Evolutionary conservation across 1,140 invertebrate species (phyloP).

Genomic region (Drosophila miranda): DNA sequence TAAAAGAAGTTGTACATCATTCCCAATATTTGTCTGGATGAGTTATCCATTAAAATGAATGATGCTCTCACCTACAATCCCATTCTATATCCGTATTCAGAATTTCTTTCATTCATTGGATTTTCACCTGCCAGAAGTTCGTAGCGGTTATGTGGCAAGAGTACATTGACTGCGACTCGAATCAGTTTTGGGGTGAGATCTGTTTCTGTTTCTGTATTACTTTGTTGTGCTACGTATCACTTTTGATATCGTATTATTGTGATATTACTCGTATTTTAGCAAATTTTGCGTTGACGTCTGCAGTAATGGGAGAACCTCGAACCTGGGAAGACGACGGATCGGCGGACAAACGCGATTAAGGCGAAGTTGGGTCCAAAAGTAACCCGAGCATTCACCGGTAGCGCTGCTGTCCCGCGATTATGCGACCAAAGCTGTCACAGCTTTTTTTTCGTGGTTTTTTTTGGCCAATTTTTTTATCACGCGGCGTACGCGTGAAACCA

Average conservation of each 20-base stretch:
- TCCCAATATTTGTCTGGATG: too few relatives aligned
- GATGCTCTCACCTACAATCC: too few relatives aligned
- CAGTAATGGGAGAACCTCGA: constrained; percentile 56
- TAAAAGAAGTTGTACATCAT: too few relatives aligned
- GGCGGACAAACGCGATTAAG: constrained; percentile 44
- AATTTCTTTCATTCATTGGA: too few relatives aligned
- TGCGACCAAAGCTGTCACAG: constrained; percentile 52
- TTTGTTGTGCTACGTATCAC: constrained; percentile 1
- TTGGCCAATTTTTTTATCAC: constrained; percentile 58
- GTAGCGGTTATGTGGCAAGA: too few relatives aligned
- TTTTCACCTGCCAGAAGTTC: too few relatives aligned
- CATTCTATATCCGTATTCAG: too few relatives aligned
- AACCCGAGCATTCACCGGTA: constrained; percentile 55
- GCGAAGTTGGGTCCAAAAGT: constrained; percentile 57
- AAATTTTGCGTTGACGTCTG: constrained; percentile 43
- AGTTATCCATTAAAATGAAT: too few relatives aligned
- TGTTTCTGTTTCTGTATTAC: too few relatives aligned
- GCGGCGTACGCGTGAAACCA: constrained; percentile 33
- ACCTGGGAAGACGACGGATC: constrained; percentile 1
- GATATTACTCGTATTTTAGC: constrained; percentile 30
- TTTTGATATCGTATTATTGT: constrained; percentile 26
- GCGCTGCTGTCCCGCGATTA: constrained; percentile 51
- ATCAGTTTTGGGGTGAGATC: too few relatives aligned
- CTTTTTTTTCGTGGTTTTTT: constrained; percentile 45
- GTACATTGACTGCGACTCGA: too few relatives aligned